A percentile compares a stretch with the other conserved stretches of the same genome.
These are phyloP conservation scores for Speoplatyrhinus poulsoni DNA, from an alignment of 2,113 vertebrate species.

Conservation along the genomic window DNA sequence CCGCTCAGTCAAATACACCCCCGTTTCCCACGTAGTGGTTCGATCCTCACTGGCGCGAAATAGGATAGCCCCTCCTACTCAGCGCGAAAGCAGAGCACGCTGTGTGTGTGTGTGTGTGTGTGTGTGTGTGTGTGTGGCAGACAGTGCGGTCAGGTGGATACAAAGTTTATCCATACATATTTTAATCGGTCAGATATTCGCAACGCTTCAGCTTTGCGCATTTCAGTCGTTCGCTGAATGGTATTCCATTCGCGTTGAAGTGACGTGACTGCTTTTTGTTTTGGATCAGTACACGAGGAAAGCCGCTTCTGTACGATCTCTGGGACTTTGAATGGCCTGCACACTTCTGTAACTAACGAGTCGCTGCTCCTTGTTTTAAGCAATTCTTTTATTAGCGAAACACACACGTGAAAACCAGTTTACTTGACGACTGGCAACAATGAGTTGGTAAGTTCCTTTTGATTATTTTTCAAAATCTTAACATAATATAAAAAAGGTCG, in stretches of 20 bases:
- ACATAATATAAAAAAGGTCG: too few species aligned
- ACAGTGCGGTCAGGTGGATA: not conserved
- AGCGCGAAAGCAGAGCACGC: too few species aligned
- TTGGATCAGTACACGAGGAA: too few species aligned
- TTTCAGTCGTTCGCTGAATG: too few species aligned
- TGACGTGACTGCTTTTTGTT: too few species aligned
- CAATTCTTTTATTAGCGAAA: not conserved
- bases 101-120: accelerated
- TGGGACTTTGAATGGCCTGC: not conserved
- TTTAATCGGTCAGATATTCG: not conserved
- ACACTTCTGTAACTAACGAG: not conserved
- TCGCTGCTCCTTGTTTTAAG: not conserved
- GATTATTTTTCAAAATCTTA: not conserved
- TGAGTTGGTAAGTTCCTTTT: conserved; percentile 43
- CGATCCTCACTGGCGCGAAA: conserved; percentile 66
- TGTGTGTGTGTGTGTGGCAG: accelerated
- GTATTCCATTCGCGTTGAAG: too few species aligned
- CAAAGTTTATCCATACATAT: not conserved
- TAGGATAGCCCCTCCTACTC: conserved; percentile 22
- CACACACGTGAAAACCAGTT: not conserved
- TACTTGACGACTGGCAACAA: conserved; percentile 4
- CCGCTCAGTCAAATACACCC: accelerated
- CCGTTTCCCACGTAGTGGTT: conserved; percentile 27
- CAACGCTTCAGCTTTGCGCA: too few species aligned
- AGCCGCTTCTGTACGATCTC: not conserved